These are phyloP conservation scores for Himalopsyche kuldschensis DNA, from an alignment of 2,888 invertebrate species.

Conservation along the genomic window DNA sequence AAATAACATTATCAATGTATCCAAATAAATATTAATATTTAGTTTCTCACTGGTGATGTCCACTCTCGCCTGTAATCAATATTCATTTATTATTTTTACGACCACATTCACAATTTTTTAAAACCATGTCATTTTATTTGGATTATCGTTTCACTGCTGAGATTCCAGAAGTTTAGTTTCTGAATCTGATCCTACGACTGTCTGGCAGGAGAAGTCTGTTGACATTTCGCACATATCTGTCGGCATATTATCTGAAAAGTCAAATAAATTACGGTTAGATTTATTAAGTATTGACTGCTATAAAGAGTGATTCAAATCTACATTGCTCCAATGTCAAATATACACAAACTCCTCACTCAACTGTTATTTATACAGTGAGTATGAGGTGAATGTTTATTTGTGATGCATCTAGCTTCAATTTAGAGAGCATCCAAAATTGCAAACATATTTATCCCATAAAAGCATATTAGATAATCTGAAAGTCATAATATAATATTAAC, in stretches of 20 bases:
- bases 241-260: not conserved
- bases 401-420: too few relatives aligned
- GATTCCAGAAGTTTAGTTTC: slow-evolving; percentile 31
- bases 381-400: too few relatives aligned
- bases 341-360: too few relatives aligned
- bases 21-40: not conserved
- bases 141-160: not conserved
- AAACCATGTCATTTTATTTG: not conserved
- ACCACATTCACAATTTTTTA: not conserved
- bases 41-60: not conserved
- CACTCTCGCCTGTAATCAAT: not conserved
- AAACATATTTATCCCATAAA: too few relatives aligned
- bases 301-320: not conserved
- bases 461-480: too few relatives aligned
- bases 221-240: slow-evolving; percentile 37
- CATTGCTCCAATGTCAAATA: not conserved
- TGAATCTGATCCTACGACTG: not conserved
- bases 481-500: too few relatives aligned
- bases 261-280: not conserved
- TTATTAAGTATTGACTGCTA: not conserved
- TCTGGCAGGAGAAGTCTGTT: slow-evolving; percentile 26
- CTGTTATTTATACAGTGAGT: too few relatives aligned
- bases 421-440: too few relatives aligned
- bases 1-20: not conserved
- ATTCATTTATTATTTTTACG: not conserved